These are phyloP conservation scores for Junonia oenone DNA, from an alignment of 2,888 invertebrate species.

Conservation along the genomic window DNA sequence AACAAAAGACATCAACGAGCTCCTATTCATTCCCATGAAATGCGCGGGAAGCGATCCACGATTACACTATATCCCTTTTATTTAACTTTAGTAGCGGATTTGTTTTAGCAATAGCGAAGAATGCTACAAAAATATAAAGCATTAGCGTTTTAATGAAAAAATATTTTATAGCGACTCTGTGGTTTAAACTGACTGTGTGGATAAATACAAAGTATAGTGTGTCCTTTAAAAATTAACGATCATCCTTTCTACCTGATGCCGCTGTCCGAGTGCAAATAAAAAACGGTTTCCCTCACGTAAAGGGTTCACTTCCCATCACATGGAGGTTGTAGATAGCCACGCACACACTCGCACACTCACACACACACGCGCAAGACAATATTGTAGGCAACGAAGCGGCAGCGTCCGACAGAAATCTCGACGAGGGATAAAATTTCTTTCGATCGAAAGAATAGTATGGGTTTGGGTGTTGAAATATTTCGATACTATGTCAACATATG, in stretches of 20 bases:
- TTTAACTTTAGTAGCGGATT: background rate
- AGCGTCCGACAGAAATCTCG: conserved; percentile 68
- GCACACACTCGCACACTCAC: conserved; percentile 38
- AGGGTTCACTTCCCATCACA: conserved; percentile 81
- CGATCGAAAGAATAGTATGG: conserved; percentile 56
- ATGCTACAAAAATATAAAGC: background rate
- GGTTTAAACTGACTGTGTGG: conserved; percentile 39
- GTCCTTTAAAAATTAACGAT: conserved; percentile 78
- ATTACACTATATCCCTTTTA: background rate
- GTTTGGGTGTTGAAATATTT: conserved; percentile 30
- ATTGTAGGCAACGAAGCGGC: conserved; percentile 53
- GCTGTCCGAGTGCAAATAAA: conserved; percentile 79
- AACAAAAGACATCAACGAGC: conserved; percentile 74
- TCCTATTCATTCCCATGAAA: conserved; percentile 31
- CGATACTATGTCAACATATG: too few relatives aligned
- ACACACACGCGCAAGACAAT: conserved; percentile 37
- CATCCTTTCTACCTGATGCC: conserved; percentile 79
- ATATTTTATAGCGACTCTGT: conserved; percentile 2
- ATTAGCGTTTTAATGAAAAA: background rate
- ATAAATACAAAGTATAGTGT: conserved; percentile 60
- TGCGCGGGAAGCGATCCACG: background rate
- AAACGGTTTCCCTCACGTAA: conserved; percentile 76
- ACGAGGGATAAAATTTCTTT: conserved; percentile 72
- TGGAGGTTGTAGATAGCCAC: conserved; percentile 59
- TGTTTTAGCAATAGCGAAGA: background rate